These are phyloP conservation scores for Tangara arthus DNA, from an alignment of 2,797 vertebrate species.

Conservation along the genomic window DNA sequence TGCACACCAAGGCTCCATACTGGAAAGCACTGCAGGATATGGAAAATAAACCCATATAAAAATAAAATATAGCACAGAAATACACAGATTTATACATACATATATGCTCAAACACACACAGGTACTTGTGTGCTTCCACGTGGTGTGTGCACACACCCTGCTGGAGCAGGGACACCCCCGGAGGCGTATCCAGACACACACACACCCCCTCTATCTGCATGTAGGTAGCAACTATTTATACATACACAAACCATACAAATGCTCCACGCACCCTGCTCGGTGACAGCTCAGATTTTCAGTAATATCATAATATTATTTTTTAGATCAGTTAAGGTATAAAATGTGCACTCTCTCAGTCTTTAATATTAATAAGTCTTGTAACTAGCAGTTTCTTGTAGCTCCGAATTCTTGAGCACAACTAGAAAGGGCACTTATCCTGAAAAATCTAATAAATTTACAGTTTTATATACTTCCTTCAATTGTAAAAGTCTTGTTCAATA, in stretches of 20 bases:
- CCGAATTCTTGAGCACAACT: constrained; percentile 82
- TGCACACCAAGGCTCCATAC: neutral
- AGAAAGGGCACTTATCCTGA: constrained; percentile 86
- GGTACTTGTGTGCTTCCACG: neutral
- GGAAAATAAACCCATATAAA: neutral
- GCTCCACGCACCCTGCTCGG: neutral
- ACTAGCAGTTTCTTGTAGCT: constrained; percentile 79
- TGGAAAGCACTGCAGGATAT: neutral
- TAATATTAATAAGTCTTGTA: constrained; percentile 84
- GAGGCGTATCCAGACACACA: neutral
- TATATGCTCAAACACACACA: neutral
- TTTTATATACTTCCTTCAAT: constrained; percentile 96
- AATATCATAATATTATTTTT: constrained; percentile 76
- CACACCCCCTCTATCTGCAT: neutral
- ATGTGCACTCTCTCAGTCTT: constrained; percentile 69
- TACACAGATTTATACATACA: neutral
- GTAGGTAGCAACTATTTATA: constrained; percentile 5
- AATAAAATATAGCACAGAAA: neutral
- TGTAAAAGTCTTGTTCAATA: constrained; percentile 97
- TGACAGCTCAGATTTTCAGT: constrained; percentile 63
- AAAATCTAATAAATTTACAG: constrained; percentile 93
- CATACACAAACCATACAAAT: constrained; percentile 2
- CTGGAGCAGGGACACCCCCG: neutral
- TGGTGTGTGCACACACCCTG: neutral
- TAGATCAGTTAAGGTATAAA: constrained; percentile 77